Percentiles rank a stretch among this genome's conserved stretches.
Evolutionary conservation across 2,888 invertebrate genomes (phyloP).

Genomic region (Zygogramma bicolorata): DNA sequence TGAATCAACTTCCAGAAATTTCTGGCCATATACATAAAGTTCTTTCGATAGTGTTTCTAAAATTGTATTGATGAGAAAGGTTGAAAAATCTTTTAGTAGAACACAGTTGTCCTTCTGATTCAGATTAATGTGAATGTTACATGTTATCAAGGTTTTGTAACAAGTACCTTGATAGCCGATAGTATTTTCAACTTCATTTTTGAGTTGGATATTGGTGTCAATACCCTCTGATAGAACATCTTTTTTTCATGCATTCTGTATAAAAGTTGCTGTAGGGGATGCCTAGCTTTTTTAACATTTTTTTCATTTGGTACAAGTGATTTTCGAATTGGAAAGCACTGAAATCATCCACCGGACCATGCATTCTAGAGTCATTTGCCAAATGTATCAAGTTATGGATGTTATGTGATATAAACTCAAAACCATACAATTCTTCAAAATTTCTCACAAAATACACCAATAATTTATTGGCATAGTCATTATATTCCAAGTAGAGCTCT

Average conservation of each 20-base stretch:
- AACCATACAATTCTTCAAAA: conserved; percentile 16
- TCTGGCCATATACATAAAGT: conserved; percentile 17
- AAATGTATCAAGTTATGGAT: conserved; percentile 22
- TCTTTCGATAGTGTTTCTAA: conserved; percentile 8
- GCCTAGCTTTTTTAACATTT: conserved; percentile 19
- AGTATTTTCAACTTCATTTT: conserved; percentile 21
- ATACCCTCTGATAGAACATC: neutral
- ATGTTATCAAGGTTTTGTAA: conserved; percentile 7
- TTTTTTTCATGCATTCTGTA: conserved; percentile 20
- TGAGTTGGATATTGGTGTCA: conserved; percentile 6
- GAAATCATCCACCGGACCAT: conserved; percentile 11
- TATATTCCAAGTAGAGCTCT: conserved; percentile 12
- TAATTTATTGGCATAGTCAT: conserved; percentile 23
- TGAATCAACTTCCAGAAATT: conserved; percentile 18
- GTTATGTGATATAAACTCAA: conserved; percentile 20
- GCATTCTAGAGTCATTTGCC: conserved; percentile 11
- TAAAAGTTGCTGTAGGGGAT: conserved; percentile 23
- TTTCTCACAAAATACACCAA: conserved; percentile 20
- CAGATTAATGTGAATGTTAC: neutral
- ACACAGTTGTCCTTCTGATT: too few relatives aligned
- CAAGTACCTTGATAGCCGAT: conserved; percentile 1
- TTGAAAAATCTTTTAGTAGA: conserved; percentile 9
- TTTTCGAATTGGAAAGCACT: conserved; percentile 18
- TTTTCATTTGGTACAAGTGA: conserved; percentile 22
- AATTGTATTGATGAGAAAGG: conserved; percentile 6